These are phyloP conservation scores for Emydura subglobosa DNA, from an alignment of 2,113 vertebrate genomes.

Conservation along the genomic window DNA sequence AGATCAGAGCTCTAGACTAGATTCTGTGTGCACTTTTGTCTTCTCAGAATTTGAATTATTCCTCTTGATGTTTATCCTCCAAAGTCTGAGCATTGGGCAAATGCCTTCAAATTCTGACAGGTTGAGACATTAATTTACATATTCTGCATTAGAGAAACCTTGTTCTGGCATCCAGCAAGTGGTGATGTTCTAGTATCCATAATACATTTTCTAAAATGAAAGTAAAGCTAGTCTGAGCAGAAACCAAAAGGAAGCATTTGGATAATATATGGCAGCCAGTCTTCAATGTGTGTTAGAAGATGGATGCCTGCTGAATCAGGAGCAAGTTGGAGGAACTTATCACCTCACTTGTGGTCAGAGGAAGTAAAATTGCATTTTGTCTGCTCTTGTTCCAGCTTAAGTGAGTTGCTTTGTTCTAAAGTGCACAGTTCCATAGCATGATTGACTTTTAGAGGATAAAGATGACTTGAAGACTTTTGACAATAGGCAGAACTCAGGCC, in stretches of 20 bases:
- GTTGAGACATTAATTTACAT: background rate
- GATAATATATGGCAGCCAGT: background rate
- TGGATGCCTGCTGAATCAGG: background rate
- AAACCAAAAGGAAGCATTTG: conserved; percentile 40
- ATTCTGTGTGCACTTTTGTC: background rate
- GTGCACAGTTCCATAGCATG: background rate
- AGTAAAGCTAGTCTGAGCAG: background rate
- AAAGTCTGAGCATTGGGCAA: background rate
- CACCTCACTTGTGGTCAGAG: background rate
- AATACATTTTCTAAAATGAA: conserved; percentile 22
- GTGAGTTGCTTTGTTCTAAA: background rate
- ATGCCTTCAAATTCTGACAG: background rate
- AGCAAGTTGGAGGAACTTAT: background rate
- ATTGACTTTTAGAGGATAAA: background rate
- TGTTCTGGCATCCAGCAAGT: background rate
- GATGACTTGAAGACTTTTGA: background rate
- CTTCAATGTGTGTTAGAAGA: background rate
- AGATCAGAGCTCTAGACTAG: background rate
- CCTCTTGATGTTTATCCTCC: background rate
- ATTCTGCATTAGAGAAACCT: background rate
- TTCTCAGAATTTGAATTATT: background rate
- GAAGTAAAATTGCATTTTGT: accelerated
- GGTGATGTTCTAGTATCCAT: background rate
- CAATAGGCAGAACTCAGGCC: background rate
- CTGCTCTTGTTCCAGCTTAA: background rate